These are phyloP conservation scores for Mactromeris polynyma DNA, from an alignment of 2,888 invertebrate genomes.

Conservation along the genomic window DNA sequence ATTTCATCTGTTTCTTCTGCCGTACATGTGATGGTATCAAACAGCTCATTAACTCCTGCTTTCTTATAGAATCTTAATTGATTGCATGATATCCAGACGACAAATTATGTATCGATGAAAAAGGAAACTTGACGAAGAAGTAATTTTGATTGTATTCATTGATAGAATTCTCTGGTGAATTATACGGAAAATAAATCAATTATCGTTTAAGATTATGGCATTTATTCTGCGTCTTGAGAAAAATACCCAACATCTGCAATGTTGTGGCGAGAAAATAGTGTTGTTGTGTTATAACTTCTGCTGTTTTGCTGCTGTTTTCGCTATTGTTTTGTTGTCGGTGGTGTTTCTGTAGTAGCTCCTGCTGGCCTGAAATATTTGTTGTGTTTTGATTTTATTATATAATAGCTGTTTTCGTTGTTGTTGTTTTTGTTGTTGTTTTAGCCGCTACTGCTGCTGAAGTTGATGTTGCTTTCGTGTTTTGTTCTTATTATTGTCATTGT, in stretches of 20 bases:
- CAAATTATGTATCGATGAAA: not conserved
- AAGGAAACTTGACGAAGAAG: conserved; percentile 3
- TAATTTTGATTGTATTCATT: not conserved
- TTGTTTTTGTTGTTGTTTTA: too few relatives aligned
- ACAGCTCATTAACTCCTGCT: not conserved
- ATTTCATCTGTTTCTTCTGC: not conserved
- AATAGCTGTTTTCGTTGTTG: too few relatives aligned
- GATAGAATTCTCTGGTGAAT: not conserved
- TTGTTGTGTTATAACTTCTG: not conserved
- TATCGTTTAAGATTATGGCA: not conserved
- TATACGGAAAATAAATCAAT: not conserved
- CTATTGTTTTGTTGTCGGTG: not conserved
- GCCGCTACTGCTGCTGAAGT: too few relatives aligned
- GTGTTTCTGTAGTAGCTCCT: not conserved
- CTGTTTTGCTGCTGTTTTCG: not conserved
- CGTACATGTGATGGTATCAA: not conserved
- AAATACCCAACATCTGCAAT: not conserved
- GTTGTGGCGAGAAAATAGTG: not conserved
- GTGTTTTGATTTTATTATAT: too few relatives aligned
- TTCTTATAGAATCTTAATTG: conserved; percentile 6
- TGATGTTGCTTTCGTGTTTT: too few relatives aligned
- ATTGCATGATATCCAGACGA: not conserved
- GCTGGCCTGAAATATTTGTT: not conserved
- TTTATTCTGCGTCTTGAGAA: not conserved
- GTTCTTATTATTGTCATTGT: too few relatives aligned